These are phyloP conservation scores for Nibea albiflora DNA, from an alignment of 2,113 vertebrate genomes.

Conservation along the genomic window DNA sequence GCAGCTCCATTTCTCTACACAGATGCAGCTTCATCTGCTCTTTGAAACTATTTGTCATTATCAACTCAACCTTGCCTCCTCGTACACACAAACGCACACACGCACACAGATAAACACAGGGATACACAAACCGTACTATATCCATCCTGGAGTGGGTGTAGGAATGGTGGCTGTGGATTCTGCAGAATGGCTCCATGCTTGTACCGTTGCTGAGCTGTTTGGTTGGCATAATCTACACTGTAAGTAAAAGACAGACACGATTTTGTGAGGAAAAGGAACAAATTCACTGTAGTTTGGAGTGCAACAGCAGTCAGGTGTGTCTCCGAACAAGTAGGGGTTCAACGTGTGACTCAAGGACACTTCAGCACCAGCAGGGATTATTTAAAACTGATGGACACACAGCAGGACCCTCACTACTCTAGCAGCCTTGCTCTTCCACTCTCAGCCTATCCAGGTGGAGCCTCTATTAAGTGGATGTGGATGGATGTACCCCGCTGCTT, in stretches of 20 bases:
- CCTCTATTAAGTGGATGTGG: conserved; percentile 45
- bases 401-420: conserved; percentile 40
- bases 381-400: conserved; percentile 68
- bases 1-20: conserved; percentile 21
- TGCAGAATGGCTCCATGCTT: conserved; percentile 3
- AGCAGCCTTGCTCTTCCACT: conserved; percentile 25
- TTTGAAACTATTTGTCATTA: conserved; percentile 47
- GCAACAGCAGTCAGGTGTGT: conserved; percentile 52
- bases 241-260: conserved; percentile 18
- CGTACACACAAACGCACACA: neutral
- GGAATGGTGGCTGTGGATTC: neutral
- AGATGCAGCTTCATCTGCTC: conserved; percentile 23
- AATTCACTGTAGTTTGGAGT: conserved; percentile 28
- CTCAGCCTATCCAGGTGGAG: conserved; percentile 46
- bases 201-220: neutral
- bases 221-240: conserved; percentile 4
- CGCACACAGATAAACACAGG: neutral
- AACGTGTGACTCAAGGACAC: conserved; percentile 57
- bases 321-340: conserved; percentile 59
- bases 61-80: conserved; percentile 10
- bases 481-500: conserved; percentile 44
- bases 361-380: conserved; percentile 59
- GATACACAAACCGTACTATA: neutral
- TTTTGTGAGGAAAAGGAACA: conserved; percentile 38
- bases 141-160: conserved; percentile 8